Conservation (phyloP, 2,113 vertebrate genomes). For the Nymphicus hollandicus region DNA sequence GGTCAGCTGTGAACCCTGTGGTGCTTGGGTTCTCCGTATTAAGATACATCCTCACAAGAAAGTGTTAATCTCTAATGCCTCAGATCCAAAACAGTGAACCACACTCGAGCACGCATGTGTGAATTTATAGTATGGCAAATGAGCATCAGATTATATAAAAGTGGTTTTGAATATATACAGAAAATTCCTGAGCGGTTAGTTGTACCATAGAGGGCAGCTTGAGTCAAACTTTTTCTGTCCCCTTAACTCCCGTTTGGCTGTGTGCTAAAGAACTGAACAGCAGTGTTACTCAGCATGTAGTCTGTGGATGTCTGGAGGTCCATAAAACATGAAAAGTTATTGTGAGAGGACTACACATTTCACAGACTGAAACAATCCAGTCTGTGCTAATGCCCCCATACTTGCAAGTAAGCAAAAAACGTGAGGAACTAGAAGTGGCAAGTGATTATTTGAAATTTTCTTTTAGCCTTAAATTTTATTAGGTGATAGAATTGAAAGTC, state of each 20-base stretch:
- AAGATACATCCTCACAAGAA: not conserved
- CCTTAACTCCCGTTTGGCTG: not conserved
- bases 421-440: not conserved
- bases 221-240: constrained; percentile 19
- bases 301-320: not conserved
- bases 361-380: not conserved
- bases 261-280: constrained; percentile 13
- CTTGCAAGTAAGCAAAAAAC: not conserved
- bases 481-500: not conserved
- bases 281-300: constrained; percentile 17
- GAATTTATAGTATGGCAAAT: constrained; percentile 4
- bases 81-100: not conserved
- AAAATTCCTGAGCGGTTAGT: constrained; percentile 31
- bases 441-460: not conserved
- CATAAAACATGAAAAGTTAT: constrained; percentile 30
- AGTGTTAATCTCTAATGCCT: not conserved
- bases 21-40: not conserved
- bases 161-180: not conserved
- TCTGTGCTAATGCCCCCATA: not conserved
- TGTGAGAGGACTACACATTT: not conserved
- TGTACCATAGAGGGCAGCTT: not conserved
- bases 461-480: not conserved
- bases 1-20: not conserved
- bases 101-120: not conserved
- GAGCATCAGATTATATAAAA: not conserved